Evolutionary conservation across 2,113 vertebrate species (phyloP).

Genomic region (Crocuta crocuta): DNA sequence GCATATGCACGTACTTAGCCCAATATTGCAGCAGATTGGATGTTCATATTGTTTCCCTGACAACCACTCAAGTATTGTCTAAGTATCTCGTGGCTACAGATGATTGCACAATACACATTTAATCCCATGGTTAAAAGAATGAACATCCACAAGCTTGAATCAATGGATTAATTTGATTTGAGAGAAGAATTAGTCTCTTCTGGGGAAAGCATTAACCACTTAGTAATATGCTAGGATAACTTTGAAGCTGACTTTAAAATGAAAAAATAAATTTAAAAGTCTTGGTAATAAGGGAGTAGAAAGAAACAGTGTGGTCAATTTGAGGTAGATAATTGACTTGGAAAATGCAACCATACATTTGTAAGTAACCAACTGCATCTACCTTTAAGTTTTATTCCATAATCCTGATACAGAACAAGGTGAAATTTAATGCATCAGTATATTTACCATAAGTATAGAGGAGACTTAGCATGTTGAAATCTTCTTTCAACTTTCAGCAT

Average conservation of each 20-base stretch:
- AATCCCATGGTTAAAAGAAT: constrained; percentile 62
- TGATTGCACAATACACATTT: constrained; percentile 49
- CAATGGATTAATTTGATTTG: constrained; percentile 59
- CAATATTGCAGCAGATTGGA: background rate
- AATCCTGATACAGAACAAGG: background rate
- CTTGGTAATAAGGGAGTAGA: background rate
- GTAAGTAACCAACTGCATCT: background rate
- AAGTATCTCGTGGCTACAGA: background rate
- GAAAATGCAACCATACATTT: background rate
- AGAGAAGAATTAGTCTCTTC: constrained; percentile 24
- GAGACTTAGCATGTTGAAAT: background rate
- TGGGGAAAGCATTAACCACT: constrained; percentile 15
- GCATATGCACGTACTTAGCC: background rate
- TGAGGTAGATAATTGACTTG: constrained; percentile 29
- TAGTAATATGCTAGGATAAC: background rate
- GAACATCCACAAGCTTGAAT: background rate
- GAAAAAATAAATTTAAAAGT: background rate
- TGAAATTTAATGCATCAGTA: background rate
- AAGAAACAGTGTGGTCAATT: background rate
- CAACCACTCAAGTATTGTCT: background rate
- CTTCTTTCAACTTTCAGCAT: background rate
- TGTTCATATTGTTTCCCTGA: constrained; percentile 56
- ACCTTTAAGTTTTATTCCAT: background rate
- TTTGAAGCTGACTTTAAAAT: background rate
- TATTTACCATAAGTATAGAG: constrained; percentile 11